Evolutionary conservation across 2,113 vertebrate species (phyloP), one percentile per base, ranked within the genome.

Genomic region (Elachura formosa): DNA sequence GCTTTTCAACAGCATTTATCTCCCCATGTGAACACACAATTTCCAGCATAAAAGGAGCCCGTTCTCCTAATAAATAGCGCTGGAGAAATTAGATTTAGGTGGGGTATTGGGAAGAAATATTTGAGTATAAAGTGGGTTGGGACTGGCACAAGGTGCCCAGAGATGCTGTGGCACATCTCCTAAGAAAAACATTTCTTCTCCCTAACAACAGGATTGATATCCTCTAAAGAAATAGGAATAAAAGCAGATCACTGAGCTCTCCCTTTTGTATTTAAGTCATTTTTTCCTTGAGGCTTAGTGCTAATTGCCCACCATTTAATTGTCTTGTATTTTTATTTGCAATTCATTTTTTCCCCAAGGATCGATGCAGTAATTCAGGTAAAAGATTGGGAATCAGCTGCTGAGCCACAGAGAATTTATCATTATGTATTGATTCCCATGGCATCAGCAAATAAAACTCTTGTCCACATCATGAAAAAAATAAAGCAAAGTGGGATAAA

Each of bases 341-440:
- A 85, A 96, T 93, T 78, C 33, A 59, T 91, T 94, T 94, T 94
- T 94, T 29, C 21, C 67, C 48, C 38, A 14, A 9, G 6, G 14
- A 85, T 97, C 94, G 20, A 96, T 95, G 54, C 41, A 55, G 84
- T 96, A 93, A 94, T 85, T 97, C 89, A 85, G 71, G 76, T 80
- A 76, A 93, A 94, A 85, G 84, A 91, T 43, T 46, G 34, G 48
- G 69, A 86, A 89, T 89, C 80, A 58, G 84, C 76, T 52, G 69
- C 86, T 14, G 56, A 66, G 77, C 77, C 77, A 23, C 72, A 34
- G 78, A 55, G 56, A 59, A 93, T 92, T 94, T 63, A 89, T 95
- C 94, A 83, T 59, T 14, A 4, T 4, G 4, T 28, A 91, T 91
- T 14, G 93, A 96, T 93, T 38, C 59, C 89, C 11, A 45, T 45